A percentile compares a stretch with the other conserved stretches of the same genome.
Conservation (phyloP, 2,888 invertebrate species). For the Nomada ferruginata region DNA sequence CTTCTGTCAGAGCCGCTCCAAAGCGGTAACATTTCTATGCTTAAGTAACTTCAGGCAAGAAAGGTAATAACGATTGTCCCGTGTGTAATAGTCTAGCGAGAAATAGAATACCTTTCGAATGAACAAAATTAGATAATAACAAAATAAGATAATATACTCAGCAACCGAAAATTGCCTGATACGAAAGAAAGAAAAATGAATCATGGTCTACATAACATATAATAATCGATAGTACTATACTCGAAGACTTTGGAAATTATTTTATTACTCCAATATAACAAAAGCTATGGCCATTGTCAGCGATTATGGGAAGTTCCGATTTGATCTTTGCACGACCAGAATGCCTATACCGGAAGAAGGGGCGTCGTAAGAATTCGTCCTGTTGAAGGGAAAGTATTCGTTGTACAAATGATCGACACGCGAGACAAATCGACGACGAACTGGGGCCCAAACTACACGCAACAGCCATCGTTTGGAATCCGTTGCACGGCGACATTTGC, state of each 20-base stretch:
- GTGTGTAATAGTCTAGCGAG: conserved; percentile 1
- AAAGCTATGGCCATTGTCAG: too few species aligned
- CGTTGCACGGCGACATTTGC: conserved; percentile 75
- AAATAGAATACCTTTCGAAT: conserved; percentile 19
- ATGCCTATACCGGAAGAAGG: not conserved
- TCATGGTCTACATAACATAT: too few species aligned
- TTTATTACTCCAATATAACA: too few species aligned
- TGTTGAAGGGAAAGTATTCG: conserved; percentile 28
- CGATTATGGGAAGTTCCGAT: too few species aligned
- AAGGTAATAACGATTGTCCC: conserved; percentile 25
- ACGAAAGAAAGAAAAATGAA: too few species aligned
- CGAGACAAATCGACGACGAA: conserved; percentile 46
- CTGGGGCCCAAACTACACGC: conserved; percentile 61
- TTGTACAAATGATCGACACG: conserved; percentile 47
- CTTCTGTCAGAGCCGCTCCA: not conserved
- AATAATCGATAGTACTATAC: too few species aligned
- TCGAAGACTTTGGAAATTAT: too few species aligned
- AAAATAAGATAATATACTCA: conserved; percentile 18
- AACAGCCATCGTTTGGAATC: conserved; percentile 69
- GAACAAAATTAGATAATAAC: not conserved
- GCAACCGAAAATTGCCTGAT: not conserved
- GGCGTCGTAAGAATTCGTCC: not conserved
- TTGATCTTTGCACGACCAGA: too few species aligned
- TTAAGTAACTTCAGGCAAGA: conserved; percentile 3
- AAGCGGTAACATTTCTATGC: not conserved